phyloP scores from a whole-genome alignment of 1,140 invertebrate species.

The Oreohelix idahoensis region DNA sequence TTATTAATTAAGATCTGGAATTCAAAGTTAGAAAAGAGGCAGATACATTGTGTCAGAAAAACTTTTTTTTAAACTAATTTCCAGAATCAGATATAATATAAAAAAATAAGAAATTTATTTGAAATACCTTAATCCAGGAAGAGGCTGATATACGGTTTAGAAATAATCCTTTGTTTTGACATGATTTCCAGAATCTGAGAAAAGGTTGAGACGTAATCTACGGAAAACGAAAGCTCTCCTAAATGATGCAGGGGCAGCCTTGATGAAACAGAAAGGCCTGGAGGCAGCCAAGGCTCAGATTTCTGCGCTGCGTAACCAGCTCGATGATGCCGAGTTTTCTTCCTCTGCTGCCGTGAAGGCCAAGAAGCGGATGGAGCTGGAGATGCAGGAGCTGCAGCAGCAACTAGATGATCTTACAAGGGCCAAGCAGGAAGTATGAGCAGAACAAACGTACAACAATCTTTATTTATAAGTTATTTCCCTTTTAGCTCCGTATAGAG shows the following conservation, averaged over 20 bases:
- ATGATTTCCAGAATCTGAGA: constrained; percentile 60
- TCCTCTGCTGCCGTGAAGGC: constrained; percentile 87
- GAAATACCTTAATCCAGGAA: no score
- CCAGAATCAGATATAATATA: no score
- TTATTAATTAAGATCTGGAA: no score
- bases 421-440: constrained; percentile 79
- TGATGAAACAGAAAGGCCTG: constrained; percentile 88
- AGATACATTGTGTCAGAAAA: no score
- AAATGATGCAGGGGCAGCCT: constrained; percentile 73
- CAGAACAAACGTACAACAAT: no score
- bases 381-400: constrained; percentile 83
- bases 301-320: constrained; percentile 88
- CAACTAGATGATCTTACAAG: constrained; percentile 86
- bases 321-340: constrained; percentile 91
- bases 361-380: constrained; percentile 85
- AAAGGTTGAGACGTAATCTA: constrained; percentile 63
- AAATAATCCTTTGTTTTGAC: no score
- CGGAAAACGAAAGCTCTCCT: constrained; percentile 68
- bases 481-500: no score
- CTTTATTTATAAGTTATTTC: no score
- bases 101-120: no score
- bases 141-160: no score
- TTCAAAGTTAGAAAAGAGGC: no score
- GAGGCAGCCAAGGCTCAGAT: constrained; percentile 87
- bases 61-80: no score